Conservation (phyloP, 37 sponge, comb jelly and placozoan genomes). For the Corticium candelabrum region DNA sequence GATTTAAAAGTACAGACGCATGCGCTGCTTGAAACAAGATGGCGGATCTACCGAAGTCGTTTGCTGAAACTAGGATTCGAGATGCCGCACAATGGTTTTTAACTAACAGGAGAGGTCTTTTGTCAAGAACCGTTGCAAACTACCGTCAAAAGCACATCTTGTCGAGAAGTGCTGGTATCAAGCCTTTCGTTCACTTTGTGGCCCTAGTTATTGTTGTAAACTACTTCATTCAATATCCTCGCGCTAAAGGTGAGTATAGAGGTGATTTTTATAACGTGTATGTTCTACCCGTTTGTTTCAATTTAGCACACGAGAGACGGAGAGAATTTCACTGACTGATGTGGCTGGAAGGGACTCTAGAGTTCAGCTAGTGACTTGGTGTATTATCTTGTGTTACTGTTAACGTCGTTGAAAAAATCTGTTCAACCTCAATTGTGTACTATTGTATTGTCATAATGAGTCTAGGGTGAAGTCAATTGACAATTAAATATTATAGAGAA, state of each 20-base stretch:
- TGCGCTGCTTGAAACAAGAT: not conserved
- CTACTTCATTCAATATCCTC: not conserved
- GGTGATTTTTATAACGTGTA: not conserved
- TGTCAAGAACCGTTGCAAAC: not conserved
- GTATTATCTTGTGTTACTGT: too few species aligned
- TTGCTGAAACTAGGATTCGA: not conserved
- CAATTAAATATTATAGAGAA: too few species aligned
- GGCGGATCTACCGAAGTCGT: not conserved
- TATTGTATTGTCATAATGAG: too few species aligned
- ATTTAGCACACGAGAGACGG: not conserved
- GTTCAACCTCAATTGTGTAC: too few species aligned
- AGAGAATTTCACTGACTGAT: not conserved
- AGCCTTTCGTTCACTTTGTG: not conserved
- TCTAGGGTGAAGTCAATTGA: too few species aligned
- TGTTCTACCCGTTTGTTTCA: not conserved
- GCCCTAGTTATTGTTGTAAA: not conserved
- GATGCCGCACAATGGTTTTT: not conserved
- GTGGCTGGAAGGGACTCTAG: too few species aligned
- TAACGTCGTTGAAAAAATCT: too few species aligned
- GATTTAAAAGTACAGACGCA: too few species aligned
- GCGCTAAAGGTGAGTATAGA: not conserved
- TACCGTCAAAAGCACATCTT: not conserved
- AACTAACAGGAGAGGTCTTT: not conserved
- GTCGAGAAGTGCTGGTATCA: not conserved
- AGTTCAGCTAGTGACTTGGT: too few species aligned